Percentiles rank a stretch among this genome's conserved stretches.
phyloP scores from a whole-genome alignment of 1,140 invertebrate species.

The Procambarus virginalis region DNA sequence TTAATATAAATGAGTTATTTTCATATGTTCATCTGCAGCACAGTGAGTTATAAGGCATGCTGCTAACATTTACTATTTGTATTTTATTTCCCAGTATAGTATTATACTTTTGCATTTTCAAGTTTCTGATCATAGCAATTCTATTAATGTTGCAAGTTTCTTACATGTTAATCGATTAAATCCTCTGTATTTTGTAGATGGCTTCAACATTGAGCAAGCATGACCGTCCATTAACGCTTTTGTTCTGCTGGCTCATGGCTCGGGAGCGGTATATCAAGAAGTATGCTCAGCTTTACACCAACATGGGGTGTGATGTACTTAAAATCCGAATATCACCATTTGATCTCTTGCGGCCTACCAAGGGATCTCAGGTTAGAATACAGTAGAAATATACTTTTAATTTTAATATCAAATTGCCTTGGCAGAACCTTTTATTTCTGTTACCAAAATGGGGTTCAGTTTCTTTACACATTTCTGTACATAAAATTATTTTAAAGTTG shows the following conservation, averaged over 20 bases:
- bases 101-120: neutral
- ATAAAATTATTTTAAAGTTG: too few relatives aligned
- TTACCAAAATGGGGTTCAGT: too few relatives aligned
- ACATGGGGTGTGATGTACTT: constrained; percentile 47
- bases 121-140: too few relatives aligned
- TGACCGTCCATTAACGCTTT: constrained; percentile 44
- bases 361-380: constrained; percentile 39
- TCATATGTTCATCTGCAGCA: too few relatives aligned
- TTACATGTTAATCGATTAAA: too few relatives aligned
- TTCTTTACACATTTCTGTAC: too few relatives aligned
- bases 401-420: too few relatives aligned
- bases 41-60: too few relatives aligned
- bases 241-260: constrained; percentile 61
- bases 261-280: constrained; percentile 45
- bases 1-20: too few relatives aligned
- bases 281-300: constrained; percentile 52
- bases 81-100: neutral
- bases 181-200: constrained; percentile 9
- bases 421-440: too few relatives aligned
- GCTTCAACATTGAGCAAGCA: constrained; percentile 22
- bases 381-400: too few relatives aligned
- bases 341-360: constrained; percentile 50
- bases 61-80: neutral
- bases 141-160: too few relatives aligned
- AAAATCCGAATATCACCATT: constrained; percentile 52